Conservation (phyloP, 2,888 invertebrate genomes). For the Napeogenes sylphis region DNA sequence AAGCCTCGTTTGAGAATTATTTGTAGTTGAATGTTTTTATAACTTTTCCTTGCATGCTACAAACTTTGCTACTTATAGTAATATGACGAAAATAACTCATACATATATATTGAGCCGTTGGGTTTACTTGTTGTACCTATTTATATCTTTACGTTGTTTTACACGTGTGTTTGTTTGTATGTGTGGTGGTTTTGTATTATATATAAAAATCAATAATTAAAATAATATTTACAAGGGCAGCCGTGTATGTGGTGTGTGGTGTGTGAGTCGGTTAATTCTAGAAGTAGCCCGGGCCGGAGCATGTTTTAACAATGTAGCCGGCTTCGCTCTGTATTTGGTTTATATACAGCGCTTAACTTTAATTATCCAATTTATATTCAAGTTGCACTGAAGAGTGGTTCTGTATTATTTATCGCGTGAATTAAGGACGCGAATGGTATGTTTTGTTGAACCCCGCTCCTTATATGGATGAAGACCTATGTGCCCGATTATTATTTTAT, state of each 20-base stretch:
- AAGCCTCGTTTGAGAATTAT: neutral
- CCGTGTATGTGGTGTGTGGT: neutral
- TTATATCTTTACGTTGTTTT: no score
- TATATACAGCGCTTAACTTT: conserved; percentile 64
- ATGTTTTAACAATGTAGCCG: conserved; percentile 37
- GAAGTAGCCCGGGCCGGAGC: conserved; percentile 3
- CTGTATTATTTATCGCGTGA: conserved; percentile 65
- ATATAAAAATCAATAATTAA: neutral
- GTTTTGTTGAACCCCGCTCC: conserved; percentile 39
- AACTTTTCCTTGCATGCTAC: conserved; percentile 1
- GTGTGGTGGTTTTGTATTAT: neutral
- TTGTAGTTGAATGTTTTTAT: conserved; percentile 5
- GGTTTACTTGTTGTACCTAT: neutral
- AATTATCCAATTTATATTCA: conserved; percentile 72
- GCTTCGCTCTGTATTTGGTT: conserved; percentile 50
- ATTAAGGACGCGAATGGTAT: conserved; percentile 50
- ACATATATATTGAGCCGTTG: neutral
- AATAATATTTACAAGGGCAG: neutral
- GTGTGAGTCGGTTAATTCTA: conserved; percentile 3
- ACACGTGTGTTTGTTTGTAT: neutral
- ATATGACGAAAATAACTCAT: conserved; percentile 3
- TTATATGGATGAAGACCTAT: conserved; percentile 22
- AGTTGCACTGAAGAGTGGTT: conserved; percentile 65
- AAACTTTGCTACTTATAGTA: conserved; percentile 1
- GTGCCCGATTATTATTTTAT: neutral